These are phyloP conservation scores for Calcarius ornatus DNA, from an alignment of 2,113 vertebrate genomes.

Conservation along the genomic window DNA sequence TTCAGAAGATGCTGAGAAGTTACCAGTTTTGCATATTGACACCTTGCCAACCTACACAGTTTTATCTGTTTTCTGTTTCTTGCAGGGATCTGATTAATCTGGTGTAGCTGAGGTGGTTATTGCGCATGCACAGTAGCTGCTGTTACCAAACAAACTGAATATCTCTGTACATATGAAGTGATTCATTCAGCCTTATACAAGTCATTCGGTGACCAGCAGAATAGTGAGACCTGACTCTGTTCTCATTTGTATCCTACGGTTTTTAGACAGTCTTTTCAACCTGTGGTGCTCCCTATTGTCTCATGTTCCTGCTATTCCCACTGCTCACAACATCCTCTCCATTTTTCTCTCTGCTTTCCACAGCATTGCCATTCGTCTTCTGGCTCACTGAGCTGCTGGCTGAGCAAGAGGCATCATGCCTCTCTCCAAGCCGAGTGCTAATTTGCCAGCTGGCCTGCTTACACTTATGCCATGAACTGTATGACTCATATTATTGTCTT, in stretches of 20 bases:
- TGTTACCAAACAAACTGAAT: slow-evolving; percentile 10
- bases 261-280: background rate
- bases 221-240: background rate
- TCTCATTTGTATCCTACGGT: background rate
- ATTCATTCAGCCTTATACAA: background rate
- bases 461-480: background rate
- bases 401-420: background rate
- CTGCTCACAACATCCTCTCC: background rate
- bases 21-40: background rate
- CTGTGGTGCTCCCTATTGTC: background rate
- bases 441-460: background rate
- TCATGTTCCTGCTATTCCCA: fast-evolving
- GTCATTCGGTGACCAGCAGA: background rate
- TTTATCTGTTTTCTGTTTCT: background rate
- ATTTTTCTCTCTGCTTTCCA: background rate
- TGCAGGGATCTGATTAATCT: slow-evolving; percentile 6
- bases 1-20: background rate
- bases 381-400: background rate
- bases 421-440: background rate
- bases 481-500: background rate
- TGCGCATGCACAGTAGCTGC: background rate
- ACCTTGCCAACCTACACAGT: slow-evolving; percentile 1
- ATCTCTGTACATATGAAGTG: background rate
- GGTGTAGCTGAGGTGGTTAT: background rate
- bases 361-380: background rate